Percentiles rank a stretch among this genome's conserved stretches.
Evolutionary conservation across 2,888 invertebrate species (phyloP).

Genomic region (Lepidochrysops patricia): DNA sequence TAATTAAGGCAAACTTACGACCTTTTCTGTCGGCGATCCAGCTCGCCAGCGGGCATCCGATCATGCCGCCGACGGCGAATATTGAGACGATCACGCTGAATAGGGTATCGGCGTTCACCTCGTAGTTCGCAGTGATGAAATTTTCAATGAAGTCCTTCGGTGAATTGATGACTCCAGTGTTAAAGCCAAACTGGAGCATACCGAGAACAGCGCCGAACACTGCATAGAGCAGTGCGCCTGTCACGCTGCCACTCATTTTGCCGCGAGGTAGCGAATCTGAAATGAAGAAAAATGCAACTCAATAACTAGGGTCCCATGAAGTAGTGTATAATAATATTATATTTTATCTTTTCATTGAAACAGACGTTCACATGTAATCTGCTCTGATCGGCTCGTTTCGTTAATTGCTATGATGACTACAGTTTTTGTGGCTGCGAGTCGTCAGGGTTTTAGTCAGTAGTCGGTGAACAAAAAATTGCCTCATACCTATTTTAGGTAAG

Average conservation of each 20-base stretch:
- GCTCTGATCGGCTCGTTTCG: background rate
- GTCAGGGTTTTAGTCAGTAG: background rate
- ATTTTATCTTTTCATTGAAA: background rate
- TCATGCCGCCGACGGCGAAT: slow-evolving; percentile 86
- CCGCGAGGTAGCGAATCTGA: slow-evolving; percentile 35
- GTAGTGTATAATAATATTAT: background rate
- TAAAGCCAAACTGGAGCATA: slow-evolving; percentile 82
- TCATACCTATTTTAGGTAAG: too few relatives aligned
- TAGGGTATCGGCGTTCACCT: slow-evolving; percentile 62
- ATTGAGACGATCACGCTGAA: slow-evolving; percentile 82
- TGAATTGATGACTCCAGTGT: slow-evolving; percentile 81
- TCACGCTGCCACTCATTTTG: slow-evolving; percentile 64
- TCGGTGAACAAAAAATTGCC: too few relatives aligned
- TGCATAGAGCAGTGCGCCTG: slow-evolving; percentile 77
- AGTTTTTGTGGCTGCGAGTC: background rate
- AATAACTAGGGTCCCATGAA: background rate
- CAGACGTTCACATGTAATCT: background rate
- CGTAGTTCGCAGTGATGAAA: slow-evolving; percentile 75
- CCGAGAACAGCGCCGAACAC: slow-evolving; percentile 79
- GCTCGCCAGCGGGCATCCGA: slow-evolving; percentile 84
- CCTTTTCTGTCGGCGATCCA: slow-evolving; percentile 81
- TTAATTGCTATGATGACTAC: background rate
- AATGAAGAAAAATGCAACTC: slow-evolving; percentile 19
- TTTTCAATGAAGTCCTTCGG: slow-evolving; percentile 77
- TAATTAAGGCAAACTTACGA: slow-evolving; percentile 77